Conservation (phyloP, 2,113 vertebrate species). For the Carettochelys insculpta region DNA sequence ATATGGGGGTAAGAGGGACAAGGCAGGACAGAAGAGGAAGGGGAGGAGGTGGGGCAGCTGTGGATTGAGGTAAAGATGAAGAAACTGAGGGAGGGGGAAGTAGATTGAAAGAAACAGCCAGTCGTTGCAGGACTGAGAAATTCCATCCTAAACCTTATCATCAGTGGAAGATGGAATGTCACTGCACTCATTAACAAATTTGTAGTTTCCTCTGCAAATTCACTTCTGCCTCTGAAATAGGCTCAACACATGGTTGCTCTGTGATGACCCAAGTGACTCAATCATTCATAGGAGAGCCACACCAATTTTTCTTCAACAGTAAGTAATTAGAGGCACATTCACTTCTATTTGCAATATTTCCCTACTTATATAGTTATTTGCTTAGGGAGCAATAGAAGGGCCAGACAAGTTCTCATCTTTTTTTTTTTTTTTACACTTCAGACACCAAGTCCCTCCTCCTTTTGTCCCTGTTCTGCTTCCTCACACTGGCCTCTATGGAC, state of each 20-base stretch:
- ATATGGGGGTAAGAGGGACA: not conserved
- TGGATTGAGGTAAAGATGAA: rapidly evolving
- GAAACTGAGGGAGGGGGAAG: not conserved
- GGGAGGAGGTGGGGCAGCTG: not conserved
- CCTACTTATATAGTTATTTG: not conserved
- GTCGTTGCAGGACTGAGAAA: not conserved
- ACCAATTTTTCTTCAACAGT: not conserved
- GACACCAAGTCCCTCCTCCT: not conserved
- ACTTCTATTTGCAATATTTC: not conserved
- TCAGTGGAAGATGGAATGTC: not conserved
- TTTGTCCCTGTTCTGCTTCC: not conserved
- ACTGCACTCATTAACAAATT: rapidly evolving
- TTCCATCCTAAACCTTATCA: not conserved
- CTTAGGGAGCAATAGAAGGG: not conserved
- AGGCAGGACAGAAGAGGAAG: not conserved
- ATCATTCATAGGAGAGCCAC: not conserved
- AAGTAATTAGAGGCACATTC: not conserved
- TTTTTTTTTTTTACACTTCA: not conserved
- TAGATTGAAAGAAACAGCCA: rapidly evolving
- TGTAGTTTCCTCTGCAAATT: not conserved
- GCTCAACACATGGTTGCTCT: not conserved
- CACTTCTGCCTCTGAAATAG: not conserved
- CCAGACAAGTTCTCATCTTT: not conserved
- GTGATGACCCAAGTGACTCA: not conserved
- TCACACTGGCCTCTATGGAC: not conserved